phyloP scores from a whole-genome alignment of 2,888 invertebrate genomes.

The Mesoligia furuncula region DNA sequence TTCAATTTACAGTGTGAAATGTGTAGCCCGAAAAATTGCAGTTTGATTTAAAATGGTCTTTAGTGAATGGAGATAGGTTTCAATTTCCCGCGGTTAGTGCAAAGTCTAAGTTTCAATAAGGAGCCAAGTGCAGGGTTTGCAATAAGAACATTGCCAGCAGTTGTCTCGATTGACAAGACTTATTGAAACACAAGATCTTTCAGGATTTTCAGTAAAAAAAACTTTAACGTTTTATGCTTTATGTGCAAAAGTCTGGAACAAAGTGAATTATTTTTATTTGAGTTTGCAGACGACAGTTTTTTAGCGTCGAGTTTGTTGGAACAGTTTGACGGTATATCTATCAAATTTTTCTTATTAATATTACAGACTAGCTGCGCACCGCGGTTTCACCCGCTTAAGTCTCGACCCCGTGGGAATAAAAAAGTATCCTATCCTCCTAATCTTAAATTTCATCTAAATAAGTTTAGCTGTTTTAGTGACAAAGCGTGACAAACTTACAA shows the following conservation, averaged over 20 bases:
- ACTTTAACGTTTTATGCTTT: constrained; percentile 56
- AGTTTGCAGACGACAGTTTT: constrained; percentile 37
- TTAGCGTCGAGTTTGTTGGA: constrained; percentile 17
- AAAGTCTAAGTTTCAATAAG: constrained; percentile 58
- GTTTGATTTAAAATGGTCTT: constrained; percentile 41
- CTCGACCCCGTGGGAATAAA: not conserved
- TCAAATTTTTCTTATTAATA: not conserved
- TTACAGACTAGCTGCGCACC: not conserved
- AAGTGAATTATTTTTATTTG: constrained; percentile 60
- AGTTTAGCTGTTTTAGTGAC: not conserved
- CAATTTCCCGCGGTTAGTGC: constrained; percentile 38
- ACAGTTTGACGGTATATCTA: not conserved
- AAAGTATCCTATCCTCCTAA: not conserved
- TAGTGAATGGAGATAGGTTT: constrained; percentile 33
- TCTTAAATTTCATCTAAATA: not conserved
- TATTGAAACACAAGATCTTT: constrained; percentile 60
- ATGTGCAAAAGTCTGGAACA: constrained; percentile 55
- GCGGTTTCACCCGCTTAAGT: not conserved
- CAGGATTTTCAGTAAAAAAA: constrained; percentile 49
- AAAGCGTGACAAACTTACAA: not conserved
- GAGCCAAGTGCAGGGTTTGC: constrained; percentile 56
- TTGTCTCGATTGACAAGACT: constrained; percentile 60
- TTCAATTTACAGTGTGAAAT: constrained; percentile 30
- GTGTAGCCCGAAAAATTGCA: not conserved
- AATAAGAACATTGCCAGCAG: constrained; percentile 57